phyloP scores from a whole-genome alignment of 2,797 vertebrate genomes.

The Urophycis tenuis region DNA sequence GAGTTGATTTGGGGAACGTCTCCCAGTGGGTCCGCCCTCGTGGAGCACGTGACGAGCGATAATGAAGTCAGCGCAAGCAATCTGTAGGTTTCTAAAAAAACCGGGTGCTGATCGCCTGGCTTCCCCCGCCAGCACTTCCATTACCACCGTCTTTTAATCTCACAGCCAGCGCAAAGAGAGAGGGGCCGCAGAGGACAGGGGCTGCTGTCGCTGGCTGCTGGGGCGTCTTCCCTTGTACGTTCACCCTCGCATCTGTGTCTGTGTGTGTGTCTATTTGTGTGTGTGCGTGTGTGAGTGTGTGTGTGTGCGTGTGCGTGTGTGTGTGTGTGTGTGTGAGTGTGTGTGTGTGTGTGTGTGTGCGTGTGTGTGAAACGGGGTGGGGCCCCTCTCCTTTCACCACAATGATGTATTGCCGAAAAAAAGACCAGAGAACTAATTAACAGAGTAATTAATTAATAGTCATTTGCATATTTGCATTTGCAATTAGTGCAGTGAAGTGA shows the following conservation, averaged over 20 bases:
- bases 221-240: too few species aligned
- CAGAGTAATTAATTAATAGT: slow-evolving; percentile 97
- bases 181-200: too few species aligned
- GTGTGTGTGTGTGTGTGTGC: not conserved
- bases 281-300: slow-evolving; percentile 16
- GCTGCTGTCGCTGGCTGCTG: too few species aligned
- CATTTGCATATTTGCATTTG: slow-evolving; percentile 98
- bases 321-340: not conserved
- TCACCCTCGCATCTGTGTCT: not conserved
- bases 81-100: slow-evolving; percentile 47
- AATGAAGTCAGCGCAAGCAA: slow-evolving; percentile 82
- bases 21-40: slow-evolving; percentile 56
- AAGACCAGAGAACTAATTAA: slow-evolving; percentile 93
- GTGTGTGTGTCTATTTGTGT: not conserved
- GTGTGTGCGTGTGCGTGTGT: not conserved
- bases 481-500: slow-evolving; percentile 94
- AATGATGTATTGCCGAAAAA: slow-evolving; percentile 89
- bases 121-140: not conserved
- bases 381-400: slow-evolving; percentile 50
- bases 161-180: too few species aligned
- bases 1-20: slow-evolving; percentile 65
- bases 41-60: slow-evolving; percentile 79
- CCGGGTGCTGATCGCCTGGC: not conserved
- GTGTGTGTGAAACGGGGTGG: not conserved
- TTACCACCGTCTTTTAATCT: slow-evolving; percentile 9